phyloP scores from a whole-genome alignment of 2,797 vertebrate species.

The Oryzias dopingdopingensis region DNA sequence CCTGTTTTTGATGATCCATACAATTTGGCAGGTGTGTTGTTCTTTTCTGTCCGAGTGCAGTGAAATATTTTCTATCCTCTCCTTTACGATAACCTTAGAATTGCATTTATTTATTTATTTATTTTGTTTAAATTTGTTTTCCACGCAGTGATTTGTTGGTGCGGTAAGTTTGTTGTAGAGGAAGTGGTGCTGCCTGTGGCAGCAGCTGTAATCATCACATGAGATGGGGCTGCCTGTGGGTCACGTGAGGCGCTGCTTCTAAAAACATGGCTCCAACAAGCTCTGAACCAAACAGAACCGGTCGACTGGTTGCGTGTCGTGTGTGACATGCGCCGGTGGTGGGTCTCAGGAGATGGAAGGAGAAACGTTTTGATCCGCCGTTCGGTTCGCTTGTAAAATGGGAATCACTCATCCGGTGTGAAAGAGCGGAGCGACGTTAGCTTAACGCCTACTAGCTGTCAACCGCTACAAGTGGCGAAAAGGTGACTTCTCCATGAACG shows the following conservation, averaged over 20 bases:
- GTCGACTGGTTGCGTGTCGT: conserved; percentile 17
- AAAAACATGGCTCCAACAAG: conserved; percentile 71
- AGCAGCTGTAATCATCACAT: conserved; percentile 50
- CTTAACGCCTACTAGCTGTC: conserved; percentile 52
- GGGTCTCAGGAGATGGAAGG: conserved; percentile 20
- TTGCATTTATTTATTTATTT: no score
- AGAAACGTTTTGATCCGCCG: background rate
- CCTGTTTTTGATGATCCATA: no score
- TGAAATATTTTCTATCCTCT: no score
- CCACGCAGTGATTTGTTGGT: no score
- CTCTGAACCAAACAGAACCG: conserved; percentile 49
- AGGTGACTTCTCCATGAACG: conserved; percentile 33
- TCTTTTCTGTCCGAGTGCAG: no score
- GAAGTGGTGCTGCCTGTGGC: background rate
- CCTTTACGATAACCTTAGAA: no score
- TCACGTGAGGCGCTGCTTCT: conserved; percentile 55
- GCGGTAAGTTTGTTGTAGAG: no score
- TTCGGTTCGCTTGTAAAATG: background rate
- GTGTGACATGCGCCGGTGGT: conserved; percentile 4
- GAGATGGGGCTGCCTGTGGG: conserved; percentile 47
- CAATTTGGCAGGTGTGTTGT: no score
- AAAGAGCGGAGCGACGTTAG: conserved; percentile 36
- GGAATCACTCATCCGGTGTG: conserved; percentile 18
- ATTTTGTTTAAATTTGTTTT: no score
- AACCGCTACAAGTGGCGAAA: conserved; percentile 53